phyloP scores from a whole-genome alignment of 2,888 invertebrate genomes.

The Drosophila kambysellisi region DNA sequence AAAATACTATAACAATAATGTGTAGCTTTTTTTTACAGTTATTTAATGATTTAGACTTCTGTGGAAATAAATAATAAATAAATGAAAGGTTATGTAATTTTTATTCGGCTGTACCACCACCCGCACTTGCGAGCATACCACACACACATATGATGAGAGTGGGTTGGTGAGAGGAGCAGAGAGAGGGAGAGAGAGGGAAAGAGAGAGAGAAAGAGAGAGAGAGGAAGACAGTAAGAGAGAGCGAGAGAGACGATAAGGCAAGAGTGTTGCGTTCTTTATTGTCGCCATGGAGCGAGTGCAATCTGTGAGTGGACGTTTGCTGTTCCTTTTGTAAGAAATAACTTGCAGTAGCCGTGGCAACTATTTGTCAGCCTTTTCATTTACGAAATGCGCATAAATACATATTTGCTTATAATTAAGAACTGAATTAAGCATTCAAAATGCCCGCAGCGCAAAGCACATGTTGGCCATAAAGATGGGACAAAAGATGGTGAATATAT shows the following conservation, averaged over 20 bases:
- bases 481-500: slow-evolving; percentile 46
- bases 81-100: background rate
- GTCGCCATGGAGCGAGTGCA: slow-evolving; percentile 30
- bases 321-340: slow-evolving; percentile 30
- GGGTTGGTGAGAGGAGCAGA: too few species aligned
- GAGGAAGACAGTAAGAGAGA: background rate
- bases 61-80: background rate
- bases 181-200: slow-evolving; percentile 2
- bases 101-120: slow-evolving; percentile 34
- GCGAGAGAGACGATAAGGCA: background rate
- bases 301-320: slow-evolving; percentile 10
- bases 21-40: background rate
- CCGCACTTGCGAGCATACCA: background rate
- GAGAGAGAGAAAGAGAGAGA: background rate
- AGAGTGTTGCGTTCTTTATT: slow-evolving; percentile 23
- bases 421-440: slow-evolving; percentile 38
- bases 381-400: slow-evolving; percentile 49
- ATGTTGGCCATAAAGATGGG: slow-evolving; percentile 53
- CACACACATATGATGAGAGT: background rate
- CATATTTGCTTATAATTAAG: slow-evolving; percentile 66
- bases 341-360: slow-evolving; percentile 10
- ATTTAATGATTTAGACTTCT: background rate
- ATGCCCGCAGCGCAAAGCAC: slow-evolving; percentile 40
- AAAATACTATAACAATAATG: background rate
- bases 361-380: slow-evolving; percentile 50